Base-by-base conservation (phyloP, 2,797 vertebrate species). In the Pseudochaenichthys georgianus region DNA sequence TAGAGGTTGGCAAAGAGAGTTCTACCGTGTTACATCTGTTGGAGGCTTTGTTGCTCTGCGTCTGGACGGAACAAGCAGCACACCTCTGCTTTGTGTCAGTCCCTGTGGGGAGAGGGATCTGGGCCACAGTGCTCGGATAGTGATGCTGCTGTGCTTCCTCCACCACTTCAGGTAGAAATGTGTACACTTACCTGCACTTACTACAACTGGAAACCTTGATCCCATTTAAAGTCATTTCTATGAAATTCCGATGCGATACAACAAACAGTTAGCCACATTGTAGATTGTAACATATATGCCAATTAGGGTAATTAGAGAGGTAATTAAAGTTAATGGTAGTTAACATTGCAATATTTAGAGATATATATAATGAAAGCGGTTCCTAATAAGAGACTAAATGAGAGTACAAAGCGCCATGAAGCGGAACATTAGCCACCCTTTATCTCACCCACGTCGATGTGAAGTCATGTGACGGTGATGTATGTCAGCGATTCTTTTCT, bases 1-100 rank as follows among this genome's bases (percentile, higher is more conserved):
- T 34, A 67, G 62, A 48, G 34, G 58, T 57, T 42, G 10, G 10
- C 47, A 31, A 67, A 75, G 58, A 31, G 55, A 75, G 23, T 59
- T 71, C 58, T 54, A 54, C 12, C 59, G 64, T 47, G 53, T 68
- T 81, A 19, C 54, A 54, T 62, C 66, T 82, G 66, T 58, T 66
- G 63, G 66, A 74, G 70, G 61, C 61, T 47, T 62, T 75, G 57
- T 66, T 59, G 46, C 61, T 72, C 5, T 16, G 55, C 31, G 54
- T 31, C 59, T 60, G 41, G 2, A 13, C 52, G 58, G 74, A 77
- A 73, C 41, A 76, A 72, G 68, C 77, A 75, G 31, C 54, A 65
- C 71, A 64, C 47, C 69, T 55, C 53, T 42, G 50, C 62, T 66
- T 13, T 54, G 41, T 73, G 67, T 28, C 57, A 72, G 68, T 64